phyloP scores from a whole-genome alignment of 1,140 invertebrate species.

The Aradophagus sp. region DNA sequence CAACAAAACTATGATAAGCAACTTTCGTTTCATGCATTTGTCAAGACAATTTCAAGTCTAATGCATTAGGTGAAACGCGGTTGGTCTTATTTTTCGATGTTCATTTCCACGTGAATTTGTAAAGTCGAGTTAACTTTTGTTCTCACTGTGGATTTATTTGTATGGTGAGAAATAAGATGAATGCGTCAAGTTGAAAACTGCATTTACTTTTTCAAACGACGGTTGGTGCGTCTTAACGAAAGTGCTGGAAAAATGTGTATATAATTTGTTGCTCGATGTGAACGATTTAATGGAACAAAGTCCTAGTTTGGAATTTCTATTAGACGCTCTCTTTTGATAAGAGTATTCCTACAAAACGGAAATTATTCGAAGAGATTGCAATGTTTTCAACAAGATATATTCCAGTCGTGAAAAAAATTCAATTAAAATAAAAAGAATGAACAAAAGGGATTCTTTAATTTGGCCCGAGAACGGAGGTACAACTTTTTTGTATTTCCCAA shows the following conservation, averaged over 20 bases:
- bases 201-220: conserved; percentile 14
- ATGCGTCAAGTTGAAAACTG: conserved; percentile 33
- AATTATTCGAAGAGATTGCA: conserved; percentile 12
- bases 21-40: no score
- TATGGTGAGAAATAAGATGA: conserved; percentile 26
- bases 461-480: conserved; percentile 6
- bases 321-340: background rate
- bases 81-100: conserved; percentile 10
- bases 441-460: conserved; percentile 21
- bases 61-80: no score
- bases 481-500: conserved; percentile 19
- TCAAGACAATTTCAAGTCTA: conserved; percentile 11
- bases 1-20: no score
- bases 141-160: conserved; percentile 18
- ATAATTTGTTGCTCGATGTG: conserved; percentile 5
- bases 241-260: background rate
- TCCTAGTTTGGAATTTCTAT: conserved; percentile 4
- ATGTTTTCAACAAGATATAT: background rate
- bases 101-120: conserved; percentile 22
- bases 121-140: conserved; percentile 33
- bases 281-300: no score
- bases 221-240: background rate
- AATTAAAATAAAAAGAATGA: conserved; percentile 24
- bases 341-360: background rate
- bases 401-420: conserved; percentile 16